phyloP scores from a whole-genome alignment of 2,113 vertebrate species.

The Spea multiplicata region DNA sequence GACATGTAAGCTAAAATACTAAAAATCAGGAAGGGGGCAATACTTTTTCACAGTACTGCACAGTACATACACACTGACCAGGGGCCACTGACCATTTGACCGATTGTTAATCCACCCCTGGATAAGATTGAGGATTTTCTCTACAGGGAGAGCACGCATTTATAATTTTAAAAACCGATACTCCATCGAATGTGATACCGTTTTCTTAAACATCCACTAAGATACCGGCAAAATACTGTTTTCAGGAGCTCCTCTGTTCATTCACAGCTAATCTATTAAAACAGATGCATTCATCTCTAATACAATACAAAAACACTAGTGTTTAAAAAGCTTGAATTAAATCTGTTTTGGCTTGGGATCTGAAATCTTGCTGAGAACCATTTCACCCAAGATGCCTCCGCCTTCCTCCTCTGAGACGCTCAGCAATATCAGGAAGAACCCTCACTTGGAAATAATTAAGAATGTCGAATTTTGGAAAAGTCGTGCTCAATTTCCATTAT shows the following conservation, averaged over 20 bases:
- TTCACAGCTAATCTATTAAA: neutral
- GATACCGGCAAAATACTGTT: neutral
- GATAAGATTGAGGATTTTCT: too few relatives aligned
- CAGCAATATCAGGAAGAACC: slow-evolving; percentile 38
- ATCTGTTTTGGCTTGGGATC: slow-evolving; percentile 44
- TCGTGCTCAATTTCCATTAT: slow-evolving; percentile 49
- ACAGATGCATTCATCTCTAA: slow-evolving; percentile 7
- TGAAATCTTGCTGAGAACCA: slow-evolving; percentile 46
- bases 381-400: slow-evolving; percentile 42
- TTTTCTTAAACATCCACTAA: neutral
- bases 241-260: neutral
- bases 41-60: too few relatives aligned
- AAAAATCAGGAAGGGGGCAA: too few relatives aligned
- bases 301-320: slow-evolving; percentile 11
- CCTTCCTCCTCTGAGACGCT: slow-evolving; percentile 28
- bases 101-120: too few relatives aligned
- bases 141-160: too few relatives aligned
- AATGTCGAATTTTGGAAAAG: slow-evolving; percentile 45
- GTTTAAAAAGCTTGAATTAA: slow-evolving; percentile 41
- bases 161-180: too few relatives aligned
- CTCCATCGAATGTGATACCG: too few relatives aligned
- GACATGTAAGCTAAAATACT: too few relatives aligned
- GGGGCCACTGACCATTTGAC: too few relatives aligned
- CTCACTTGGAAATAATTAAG: slow-evolving; percentile 48
- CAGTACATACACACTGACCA: too few relatives aligned